Evolutionary conservation across 2,888 invertebrate genomes (phyloP).

Genomic region (Drosophila neonasuta): DNA sequence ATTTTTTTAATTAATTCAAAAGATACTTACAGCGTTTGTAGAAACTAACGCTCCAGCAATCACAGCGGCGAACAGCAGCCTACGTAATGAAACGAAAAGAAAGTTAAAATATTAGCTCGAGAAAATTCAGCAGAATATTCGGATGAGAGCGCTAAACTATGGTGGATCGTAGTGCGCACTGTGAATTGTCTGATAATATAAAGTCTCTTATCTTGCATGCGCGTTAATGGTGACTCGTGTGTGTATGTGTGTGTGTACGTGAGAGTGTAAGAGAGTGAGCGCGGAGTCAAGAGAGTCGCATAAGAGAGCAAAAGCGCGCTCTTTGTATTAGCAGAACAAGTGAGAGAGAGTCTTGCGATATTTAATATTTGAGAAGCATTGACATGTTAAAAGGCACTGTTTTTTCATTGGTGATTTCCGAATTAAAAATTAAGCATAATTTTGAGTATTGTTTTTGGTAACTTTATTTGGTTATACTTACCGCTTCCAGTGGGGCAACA

Average conservation of each 20-base stretch:
- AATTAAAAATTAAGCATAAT: not conserved
- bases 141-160: not conserved
- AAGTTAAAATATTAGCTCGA: not conserved
- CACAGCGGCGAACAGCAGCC: constrained; percentile 81
- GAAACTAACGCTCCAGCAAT: constrained; percentile 76
- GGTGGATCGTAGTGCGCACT: not conserved
- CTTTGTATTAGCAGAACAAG: constrained; percentile 8
- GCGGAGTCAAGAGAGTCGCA: constrained; percentile 20
- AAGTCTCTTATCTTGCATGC: constrained; percentile 35
- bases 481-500: constrained; percentile 82
- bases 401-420: not conserved
- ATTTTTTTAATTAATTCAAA: not conserved
- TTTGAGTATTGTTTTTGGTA: not conserved
- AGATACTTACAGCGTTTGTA: constrained; percentile 78
- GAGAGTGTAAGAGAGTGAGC: constrained; percentile 4
- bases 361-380: constrained; percentile 42
- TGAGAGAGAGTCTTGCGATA: constrained; percentile 3
- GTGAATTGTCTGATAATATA: constrained; percentile 4
- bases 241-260: constrained; percentile 11
- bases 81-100: constrained; percentile 39
- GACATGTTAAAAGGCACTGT: constrained; percentile 3
- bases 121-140: constrained; percentile 3
- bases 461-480: constrained; percentile 57
- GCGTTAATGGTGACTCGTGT: too few species aligned
- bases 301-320: constrained; percentile 34